These are phyloP conservation scores for Diaphora mendica DNA, from an alignment of 2,888 invertebrate genomes.

Conservation along the genomic window DNA sequence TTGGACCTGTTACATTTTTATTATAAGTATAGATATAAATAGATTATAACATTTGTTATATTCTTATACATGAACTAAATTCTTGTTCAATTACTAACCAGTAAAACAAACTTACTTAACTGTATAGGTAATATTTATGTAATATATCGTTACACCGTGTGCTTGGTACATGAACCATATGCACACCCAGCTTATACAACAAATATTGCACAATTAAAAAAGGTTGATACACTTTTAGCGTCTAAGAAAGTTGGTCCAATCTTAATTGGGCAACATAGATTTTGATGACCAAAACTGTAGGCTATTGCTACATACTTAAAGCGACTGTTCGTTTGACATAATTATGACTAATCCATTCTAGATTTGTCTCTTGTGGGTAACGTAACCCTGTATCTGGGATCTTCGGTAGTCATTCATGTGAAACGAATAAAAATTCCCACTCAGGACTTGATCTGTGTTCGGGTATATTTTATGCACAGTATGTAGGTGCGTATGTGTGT, in stretches of 20 bases:
- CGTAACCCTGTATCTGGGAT: not conserved
- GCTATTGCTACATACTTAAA: not conserved
- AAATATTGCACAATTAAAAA: slow-evolving; percentile 29
- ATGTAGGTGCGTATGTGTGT: no score
- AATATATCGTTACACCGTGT: slow-evolving; percentile 1
- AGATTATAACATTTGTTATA: no score
- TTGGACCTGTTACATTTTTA: no score
- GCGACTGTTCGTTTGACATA: not conserved
- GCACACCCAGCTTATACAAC: slow-evolving; percentile 33
- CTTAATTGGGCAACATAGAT: slow-evolving; percentile 10
- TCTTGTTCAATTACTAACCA: not conserved
- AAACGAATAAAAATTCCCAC: no score
- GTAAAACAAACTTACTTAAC: not conserved
- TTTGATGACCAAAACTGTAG: slow-evolving; percentile 6
- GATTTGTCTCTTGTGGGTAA: not conserved
- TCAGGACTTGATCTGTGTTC: no score
- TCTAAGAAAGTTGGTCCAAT: slow-evolving; percentile 6
- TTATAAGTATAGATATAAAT: no score
- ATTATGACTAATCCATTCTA: not conserved
- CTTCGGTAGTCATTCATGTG: no score
- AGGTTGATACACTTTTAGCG: slow-evolving; percentile 16
- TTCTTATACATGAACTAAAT: not conserved
- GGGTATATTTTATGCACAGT: no score
- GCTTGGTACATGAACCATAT: not conserved
- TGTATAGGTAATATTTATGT: slow-evolving; percentile 3